These are phyloP conservation scores for Mus caroli DNA, from an alignment of 2,797 vertebrate genomes.

Conservation along the genomic window DNA sequence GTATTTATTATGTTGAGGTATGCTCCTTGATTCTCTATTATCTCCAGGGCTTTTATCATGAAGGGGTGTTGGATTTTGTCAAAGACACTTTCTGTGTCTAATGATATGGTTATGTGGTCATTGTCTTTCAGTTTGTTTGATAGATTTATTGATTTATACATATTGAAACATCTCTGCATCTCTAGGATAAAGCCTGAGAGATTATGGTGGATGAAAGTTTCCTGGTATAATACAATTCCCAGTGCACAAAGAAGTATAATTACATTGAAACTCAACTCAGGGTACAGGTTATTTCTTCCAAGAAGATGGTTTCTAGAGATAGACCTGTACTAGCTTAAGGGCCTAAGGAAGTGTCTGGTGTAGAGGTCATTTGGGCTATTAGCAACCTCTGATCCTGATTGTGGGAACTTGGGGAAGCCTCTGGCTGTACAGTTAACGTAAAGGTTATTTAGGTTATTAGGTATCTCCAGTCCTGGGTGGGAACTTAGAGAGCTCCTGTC, in stretches of 20 bases:
- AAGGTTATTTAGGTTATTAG: not conserved
- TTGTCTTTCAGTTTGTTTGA: slow-evolving; percentile 1
- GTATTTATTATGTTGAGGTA: not conserved
- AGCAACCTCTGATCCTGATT: not conserved
- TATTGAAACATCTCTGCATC: not conserved
- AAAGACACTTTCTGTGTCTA: not conserved
- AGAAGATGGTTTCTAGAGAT: not conserved
- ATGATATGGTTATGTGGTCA: not conserved
- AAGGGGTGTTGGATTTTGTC: not conserved
- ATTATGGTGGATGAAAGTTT: not conserved
- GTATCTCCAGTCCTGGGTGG: not conserved
- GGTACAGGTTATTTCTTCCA: not conserved
- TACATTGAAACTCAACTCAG: not conserved
- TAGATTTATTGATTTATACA: not conserved
- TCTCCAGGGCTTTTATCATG: not conserved
- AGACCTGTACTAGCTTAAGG: not conserved
- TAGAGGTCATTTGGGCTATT: not conserved
- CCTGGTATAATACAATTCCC: not conserved
- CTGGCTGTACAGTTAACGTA: not conserved
- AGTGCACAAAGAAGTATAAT: not conserved
- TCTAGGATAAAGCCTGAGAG: not conserved
- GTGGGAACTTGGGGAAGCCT: not conserved
- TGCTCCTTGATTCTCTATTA: not conserved
- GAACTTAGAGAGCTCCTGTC: not conserved
- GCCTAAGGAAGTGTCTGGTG: not conserved